Conservation (phyloP, 2,797 vertebrate species). For the Avahi laniger region DNA sequence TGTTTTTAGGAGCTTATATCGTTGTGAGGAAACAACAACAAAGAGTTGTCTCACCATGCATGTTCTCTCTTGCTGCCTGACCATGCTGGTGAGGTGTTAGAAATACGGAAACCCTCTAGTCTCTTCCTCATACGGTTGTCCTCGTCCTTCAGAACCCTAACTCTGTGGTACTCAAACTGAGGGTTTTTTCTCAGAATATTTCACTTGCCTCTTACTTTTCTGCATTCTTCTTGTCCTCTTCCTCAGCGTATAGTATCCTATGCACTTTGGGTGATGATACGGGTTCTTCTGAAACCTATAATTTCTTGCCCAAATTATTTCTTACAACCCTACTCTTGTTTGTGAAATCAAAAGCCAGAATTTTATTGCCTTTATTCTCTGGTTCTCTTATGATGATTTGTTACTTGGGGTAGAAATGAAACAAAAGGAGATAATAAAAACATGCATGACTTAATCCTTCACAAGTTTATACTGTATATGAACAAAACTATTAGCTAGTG, state of each 20-base stretch:
- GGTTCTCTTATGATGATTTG: background rate
- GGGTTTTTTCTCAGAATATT: background rate
- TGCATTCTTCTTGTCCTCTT: background rate
- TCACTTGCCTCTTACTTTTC: background rate
- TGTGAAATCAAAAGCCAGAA: background rate
- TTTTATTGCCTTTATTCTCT: background rate
- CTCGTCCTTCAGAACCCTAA: background rate
- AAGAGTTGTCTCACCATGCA: background rate
- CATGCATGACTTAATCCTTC: background rate
- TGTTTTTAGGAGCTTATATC: background rate
- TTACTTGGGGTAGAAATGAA: background rate
- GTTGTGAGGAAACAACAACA: background rate
- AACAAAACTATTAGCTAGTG: background rate
- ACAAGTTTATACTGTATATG: background rate
- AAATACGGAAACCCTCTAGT: accelerated
- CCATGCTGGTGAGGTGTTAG: background rate
- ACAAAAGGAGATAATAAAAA: background rate
- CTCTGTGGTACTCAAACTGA: background rate
- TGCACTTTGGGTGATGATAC: background rate
- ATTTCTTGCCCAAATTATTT: background rate
- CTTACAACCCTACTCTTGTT: background rate
- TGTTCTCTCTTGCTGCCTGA: background rate
- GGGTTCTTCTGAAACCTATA: background rate
- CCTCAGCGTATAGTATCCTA: accelerated
- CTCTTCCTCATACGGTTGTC: background rate